Evolutionary conservation across 2,113 vertebrate species (phyloP).

Genomic region (Rafetus swinhoei): DNA sequence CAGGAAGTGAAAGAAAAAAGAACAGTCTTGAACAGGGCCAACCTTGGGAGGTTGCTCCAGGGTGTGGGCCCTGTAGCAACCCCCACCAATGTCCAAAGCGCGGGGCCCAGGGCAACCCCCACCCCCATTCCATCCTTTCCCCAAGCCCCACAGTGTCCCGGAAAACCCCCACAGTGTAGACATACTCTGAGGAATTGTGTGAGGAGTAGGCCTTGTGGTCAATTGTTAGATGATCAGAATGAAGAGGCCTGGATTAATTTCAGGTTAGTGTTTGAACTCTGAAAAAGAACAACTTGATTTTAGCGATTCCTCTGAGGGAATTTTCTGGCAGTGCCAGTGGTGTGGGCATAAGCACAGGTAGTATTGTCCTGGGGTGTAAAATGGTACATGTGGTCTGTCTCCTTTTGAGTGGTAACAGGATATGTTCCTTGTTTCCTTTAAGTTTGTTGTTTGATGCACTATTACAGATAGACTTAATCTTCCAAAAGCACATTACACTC

Average conservation of each 20-base stretch:
- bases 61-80: too few relatives aligned
- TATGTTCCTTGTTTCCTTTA: constrained; percentile 60
- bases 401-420: constrained; percentile 25
- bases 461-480: constrained; percentile 74
- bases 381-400: constrained; percentile 35
- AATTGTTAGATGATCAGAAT: not conserved
- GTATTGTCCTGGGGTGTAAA: constrained; percentile 34
- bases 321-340: not conserved
- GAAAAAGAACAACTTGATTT: not conserved
- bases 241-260: not conserved
- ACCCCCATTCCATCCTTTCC: too few relatives aligned
- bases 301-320: not conserved
- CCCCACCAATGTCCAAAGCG: too few relatives aligned
- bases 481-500: constrained; percentile 62
- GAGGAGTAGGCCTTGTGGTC: not conserved
- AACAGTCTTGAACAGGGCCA: not conserved
- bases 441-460: constrained; percentile 69
- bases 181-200: not conserved
- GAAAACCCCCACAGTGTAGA: too few relatives aligned
- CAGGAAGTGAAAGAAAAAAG: not conserved
- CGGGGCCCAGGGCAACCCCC: too few relatives aligned
- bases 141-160: too few relatives aligned
- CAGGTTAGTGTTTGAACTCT: not conserved
- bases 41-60: too few relatives aligned
- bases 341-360: not conserved